phyloP scores from a whole-genome alignment of 2,888 invertebrate genomes.

The Nemurella pictetii region DNA sequence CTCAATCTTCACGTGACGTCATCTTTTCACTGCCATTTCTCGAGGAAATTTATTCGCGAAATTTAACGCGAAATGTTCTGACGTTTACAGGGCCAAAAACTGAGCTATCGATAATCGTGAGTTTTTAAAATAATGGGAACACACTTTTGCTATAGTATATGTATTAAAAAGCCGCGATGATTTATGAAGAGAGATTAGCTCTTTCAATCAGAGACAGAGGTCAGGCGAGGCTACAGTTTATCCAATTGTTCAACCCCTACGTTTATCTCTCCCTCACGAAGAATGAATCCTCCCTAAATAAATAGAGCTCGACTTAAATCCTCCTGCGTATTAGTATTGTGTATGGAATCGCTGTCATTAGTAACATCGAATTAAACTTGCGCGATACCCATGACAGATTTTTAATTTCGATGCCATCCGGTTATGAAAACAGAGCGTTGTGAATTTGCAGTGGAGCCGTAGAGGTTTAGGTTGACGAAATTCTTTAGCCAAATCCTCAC shows the following conservation, averaged over 20 bases:
- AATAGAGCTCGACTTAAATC: not conserved
- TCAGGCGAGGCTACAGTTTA: not conserved
- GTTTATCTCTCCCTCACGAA: not conserved
- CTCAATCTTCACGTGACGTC: not conserved
- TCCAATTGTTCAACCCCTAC: not conserved
- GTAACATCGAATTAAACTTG: not conserved
- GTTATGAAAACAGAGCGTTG: not conserved
- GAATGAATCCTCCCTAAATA: constrained; percentile 1
- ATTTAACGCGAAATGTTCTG: not conserved
- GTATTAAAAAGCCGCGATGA: not conserved
- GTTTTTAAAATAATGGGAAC: not conserved
- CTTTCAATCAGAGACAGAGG: not conserved
- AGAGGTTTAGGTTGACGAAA: too few species aligned
- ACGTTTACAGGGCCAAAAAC: not conserved
- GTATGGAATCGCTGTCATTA: not conserved
- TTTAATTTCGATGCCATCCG: not conserved
- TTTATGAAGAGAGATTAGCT: not conserved
- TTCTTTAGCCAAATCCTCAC: too few species aligned
- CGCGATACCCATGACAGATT: not conserved
- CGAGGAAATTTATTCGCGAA: not conserved
- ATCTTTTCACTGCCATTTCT: not conserved
- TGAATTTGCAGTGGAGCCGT: too few species aligned
- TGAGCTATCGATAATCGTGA: not conserved
- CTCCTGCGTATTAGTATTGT: not conserved
- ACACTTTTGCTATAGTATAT: not conserved